Evolutionary conservation across 1,140 invertebrate species (phyloP).

Genomic region (Penaeus vannamei): DNA sequence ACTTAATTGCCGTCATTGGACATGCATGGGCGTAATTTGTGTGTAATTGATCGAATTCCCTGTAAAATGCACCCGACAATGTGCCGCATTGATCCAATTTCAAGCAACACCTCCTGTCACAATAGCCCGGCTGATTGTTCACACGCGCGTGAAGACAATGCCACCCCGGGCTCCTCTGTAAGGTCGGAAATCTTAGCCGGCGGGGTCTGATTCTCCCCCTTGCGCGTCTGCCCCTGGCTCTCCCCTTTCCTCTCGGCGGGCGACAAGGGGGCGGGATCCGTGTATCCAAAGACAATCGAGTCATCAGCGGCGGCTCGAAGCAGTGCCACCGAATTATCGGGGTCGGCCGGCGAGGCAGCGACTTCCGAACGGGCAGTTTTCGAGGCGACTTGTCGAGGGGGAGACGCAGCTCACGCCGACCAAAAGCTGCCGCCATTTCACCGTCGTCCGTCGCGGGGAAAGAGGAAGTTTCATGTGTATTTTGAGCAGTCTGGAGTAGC

Average conservation of each 20-base stretch:
- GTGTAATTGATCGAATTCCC: constrained; percentile 49
- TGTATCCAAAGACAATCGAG: constrained; percentile 32
- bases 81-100: constrained; percentile 42
- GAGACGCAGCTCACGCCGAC: no score
- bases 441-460: no score
- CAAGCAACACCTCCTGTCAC: constrained; percentile 35
- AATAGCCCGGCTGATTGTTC: constrained; percentile 47
- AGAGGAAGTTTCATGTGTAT: no score
- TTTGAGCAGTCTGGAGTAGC: no score
- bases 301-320: constrained; percentile 25
- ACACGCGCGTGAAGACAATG: neutral
- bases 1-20: constrained; percentile 41
- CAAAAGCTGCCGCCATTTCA: no score
- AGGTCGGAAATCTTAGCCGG: neutral
- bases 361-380: no score
- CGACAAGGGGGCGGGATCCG: neutral
- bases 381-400: no score
- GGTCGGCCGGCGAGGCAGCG: no score
- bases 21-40: constrained; percentile 44
- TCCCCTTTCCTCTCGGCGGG: neutral
- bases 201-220: neutral
- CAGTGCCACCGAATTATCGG: no score
- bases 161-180: neutral
- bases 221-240: neutral
- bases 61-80: constrained; percentile 45